Evolutionary conservation across 1,140 invertebrate species (phyloP).

Genomic region (Zaprionus tsacasi): DNA sequence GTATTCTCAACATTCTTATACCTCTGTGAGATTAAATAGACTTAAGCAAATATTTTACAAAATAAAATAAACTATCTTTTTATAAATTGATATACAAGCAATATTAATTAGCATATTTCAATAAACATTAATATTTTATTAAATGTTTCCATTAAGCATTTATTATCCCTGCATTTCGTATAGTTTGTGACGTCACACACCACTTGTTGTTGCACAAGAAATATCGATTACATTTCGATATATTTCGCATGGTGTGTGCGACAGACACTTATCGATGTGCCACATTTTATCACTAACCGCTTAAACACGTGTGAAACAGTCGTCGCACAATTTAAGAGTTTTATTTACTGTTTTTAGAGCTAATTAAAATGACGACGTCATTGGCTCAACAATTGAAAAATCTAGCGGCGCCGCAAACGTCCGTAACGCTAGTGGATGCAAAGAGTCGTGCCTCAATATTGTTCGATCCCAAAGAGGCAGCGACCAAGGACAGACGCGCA

Average conservation of each 20-base stretch:
- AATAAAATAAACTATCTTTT: conserved; percentile 28
- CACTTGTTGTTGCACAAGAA: background rate
- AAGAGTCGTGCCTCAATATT: conserved; percentile 92
- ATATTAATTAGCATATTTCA: background rate
- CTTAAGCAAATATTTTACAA: conserved; percentile 53
- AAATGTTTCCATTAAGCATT: background rate
- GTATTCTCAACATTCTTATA: conserved; percentile 60
- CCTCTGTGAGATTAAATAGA: conserved; percentile 73
- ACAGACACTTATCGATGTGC: conserved; percentile 14
- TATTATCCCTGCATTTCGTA: background rate
- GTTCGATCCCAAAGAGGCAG: conserved; percentile 95
- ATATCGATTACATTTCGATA: conserved; percentile 29
- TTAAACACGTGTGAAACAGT: conserved; percentile 35
- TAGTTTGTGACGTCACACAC: conserved; percentile 22
- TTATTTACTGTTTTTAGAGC: conserved; percentile 23
- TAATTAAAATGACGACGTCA: conserved; percentile 87
- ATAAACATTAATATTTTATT: background rate
- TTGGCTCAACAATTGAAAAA: conserved; percentile 93
- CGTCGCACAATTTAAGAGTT: conserved; percentile 3
- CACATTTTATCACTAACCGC: conserved; percentile 7
- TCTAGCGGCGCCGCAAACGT: conserved; percentile 91
- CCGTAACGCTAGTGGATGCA: conserved; percentile 87
- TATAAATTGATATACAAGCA: background rate
- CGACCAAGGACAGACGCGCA: conserved; percentile 91
- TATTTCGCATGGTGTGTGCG: background rate